Evolutionary conservation across 2,888 invertebrate genomes (phyloP).

Genomic region (Sphinx pinastri): DNA sequence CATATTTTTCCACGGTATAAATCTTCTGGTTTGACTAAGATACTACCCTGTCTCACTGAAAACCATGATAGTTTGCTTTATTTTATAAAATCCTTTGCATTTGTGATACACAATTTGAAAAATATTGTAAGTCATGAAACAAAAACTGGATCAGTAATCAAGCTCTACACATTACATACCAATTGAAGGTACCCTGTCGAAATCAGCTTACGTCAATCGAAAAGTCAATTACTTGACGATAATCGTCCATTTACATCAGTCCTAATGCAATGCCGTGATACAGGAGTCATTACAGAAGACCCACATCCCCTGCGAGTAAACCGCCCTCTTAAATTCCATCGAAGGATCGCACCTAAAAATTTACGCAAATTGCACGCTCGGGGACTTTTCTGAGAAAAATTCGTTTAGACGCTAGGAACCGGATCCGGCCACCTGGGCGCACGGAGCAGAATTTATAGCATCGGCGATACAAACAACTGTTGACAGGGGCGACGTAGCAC

Average conservation of each 20-base stretch:
- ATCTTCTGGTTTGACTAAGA: too few species aligned
- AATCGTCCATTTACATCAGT: slow-evolving; percentile 7
- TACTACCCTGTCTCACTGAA: too few species aligned
- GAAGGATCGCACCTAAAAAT: slow-evolving; percentile 53
- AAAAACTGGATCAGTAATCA: neutral
- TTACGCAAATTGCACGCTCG: slow-evolving; percentile 47
- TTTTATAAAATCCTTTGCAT: too few species aligned
- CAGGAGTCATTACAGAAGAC: slow-evolving; percentile 20
- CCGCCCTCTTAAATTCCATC: neutral
- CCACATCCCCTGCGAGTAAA: neutral
- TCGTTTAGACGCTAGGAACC: slow-evolving; percentile 34
- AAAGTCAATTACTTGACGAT: slow-evolving; percentile 9
- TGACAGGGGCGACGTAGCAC: neutral
- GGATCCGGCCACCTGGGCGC: slow-evolving; percentile 30
- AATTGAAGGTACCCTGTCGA: neutral
- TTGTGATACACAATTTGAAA: too few species aligned
- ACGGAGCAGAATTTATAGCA: slow-evolving; percentile 1
- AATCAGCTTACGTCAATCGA: slow-evolving; percentile 7
- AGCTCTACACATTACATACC: neutral
- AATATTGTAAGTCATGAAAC: neutral
- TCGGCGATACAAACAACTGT: neutral
- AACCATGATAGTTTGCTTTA: too few species aligned
- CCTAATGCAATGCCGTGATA: slow-evolving; percentile 3
- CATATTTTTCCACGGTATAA: too few species aligned
- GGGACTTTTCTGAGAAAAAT: slow-evolving; percentile 36